phyloP scores from a whole-genome alignment of 2,797 vertebrate genomes.

The Spheniscus humboldti region DNA sequence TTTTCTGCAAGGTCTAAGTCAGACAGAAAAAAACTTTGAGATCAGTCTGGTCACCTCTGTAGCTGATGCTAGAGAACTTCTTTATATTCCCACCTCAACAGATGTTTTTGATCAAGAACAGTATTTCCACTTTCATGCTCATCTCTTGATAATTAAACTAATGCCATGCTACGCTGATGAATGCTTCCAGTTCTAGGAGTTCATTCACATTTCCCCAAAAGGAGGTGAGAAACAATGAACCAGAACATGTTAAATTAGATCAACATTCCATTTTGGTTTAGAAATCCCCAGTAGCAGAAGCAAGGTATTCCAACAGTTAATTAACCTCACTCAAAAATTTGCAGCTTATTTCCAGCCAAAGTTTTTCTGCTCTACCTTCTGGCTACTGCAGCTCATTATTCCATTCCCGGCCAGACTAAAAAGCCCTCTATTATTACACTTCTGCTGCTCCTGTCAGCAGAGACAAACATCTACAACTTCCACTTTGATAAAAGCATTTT shows the following conservation, averaged over 20 bases:
- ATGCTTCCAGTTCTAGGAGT: not conserved
- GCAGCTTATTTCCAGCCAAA: slow-evolving; percentile 29
- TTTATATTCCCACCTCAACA: not conserved
- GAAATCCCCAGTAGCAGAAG: not conserved
- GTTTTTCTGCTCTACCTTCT: slow-evolving; percentile 23
- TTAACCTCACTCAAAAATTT: slow-evolving; percentile 20
- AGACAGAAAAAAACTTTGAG: not conserved
- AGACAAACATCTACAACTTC: slow-evolving; percentile 49
- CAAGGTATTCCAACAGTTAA: slow-evolving; percentile 49
- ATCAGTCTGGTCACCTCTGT: not conserved
- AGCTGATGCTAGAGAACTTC: not conserved
- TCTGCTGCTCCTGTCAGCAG: slow-evolving; percentile 45
- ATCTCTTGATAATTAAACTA: not conserved
- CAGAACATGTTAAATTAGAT: not conserved
- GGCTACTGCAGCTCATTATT: slow-evolving; percentile 47
- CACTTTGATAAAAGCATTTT: slow-evolving; percentile 26
- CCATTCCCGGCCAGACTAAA: not conserved
- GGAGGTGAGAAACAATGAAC: not conserved
- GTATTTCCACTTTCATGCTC: not conserved
- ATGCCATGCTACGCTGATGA: not conserved
- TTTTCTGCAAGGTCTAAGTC: not conserved
- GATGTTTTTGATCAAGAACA: not conserved
- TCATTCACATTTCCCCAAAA: not conserved
- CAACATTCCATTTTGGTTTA: not conserved
- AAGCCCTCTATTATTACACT: slow-evolving; percentile 41